These are phyloP conservation scores for Paramuricea clavata DNA, from an alignment of 92 coral and sea anemone genomes.

Conservation along the genomic window DNA sequence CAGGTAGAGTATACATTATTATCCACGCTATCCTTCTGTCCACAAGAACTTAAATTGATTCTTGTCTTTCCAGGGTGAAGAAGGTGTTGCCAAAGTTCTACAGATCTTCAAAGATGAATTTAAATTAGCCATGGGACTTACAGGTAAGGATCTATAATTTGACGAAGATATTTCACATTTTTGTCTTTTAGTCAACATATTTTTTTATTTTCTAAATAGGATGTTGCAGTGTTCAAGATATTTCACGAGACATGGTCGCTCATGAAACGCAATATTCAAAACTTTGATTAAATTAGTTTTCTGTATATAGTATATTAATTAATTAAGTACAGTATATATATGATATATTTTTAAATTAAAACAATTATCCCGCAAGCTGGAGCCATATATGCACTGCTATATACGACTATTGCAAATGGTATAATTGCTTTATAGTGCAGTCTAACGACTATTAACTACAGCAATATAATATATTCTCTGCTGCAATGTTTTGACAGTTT, in stretches of 20 bases:
- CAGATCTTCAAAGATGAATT: constrained; percentile 33
- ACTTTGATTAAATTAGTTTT: too few species aligned
- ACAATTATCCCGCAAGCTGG: too few species aligned
- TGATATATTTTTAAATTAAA: too few species aligned
- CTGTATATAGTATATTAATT: too few species aligned
- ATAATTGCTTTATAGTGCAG: too few species aligned
- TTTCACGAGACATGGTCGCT: not conserved
- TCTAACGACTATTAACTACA: too few species aligned
- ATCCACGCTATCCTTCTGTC: not conserved
- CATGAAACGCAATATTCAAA: not conserved
- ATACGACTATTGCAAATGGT: too few species aligned
- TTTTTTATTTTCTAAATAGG: not conserved
- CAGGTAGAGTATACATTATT: constrained; percentile 24
- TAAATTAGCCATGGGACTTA: constrained; percentile 35
- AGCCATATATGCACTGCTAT: too few species aligned
- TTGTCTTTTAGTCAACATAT: not conserved
- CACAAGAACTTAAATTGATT: not conserved
- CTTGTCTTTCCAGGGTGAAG: constrained; percentile 1
- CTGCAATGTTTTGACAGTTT: too few species aligned
- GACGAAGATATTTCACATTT: not conserved
- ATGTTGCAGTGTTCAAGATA: not conserved
- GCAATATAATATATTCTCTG: too few species aligned
- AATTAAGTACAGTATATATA: too few species aligned
- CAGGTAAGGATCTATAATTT: constrained; percentile 23
- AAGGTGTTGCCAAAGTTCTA: constrained; percentile 12